A percentile compares a stretch with the other conserved stretches of the same genome.
Conservation (phyloP, 2,113 vertebrate genomes). For the Chaetorhynchus papuensis region DNA sequence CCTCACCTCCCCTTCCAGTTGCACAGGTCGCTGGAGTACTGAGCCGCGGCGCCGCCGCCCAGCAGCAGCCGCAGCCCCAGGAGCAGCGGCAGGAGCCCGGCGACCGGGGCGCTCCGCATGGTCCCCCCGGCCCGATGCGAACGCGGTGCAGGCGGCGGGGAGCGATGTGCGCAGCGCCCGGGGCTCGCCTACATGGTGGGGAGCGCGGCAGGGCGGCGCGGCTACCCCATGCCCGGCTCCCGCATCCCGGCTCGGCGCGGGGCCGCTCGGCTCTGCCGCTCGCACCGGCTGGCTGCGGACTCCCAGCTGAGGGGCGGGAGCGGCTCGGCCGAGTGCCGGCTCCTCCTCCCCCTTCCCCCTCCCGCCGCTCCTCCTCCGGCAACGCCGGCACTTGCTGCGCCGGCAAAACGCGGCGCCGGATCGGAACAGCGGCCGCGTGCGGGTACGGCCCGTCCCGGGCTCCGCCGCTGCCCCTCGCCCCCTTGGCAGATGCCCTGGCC, state of each 20-base stretch:
- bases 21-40: constrained; percentile 95
- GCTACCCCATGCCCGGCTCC: constrained; percentile 36
- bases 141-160: background rate
- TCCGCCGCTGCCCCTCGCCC: background rate
- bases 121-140: background rate
- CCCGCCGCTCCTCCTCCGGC: background rate
- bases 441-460: background rate
- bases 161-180: background rate
- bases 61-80: constrained; percentile 73
- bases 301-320: constrained; percentile 58
- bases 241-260: background rate
- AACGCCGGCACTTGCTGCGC: background rate
- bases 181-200: background rate
- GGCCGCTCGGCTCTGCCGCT: constrained; percentile 6
- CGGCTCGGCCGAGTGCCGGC: background rate
- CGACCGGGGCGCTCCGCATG: constrained; percentile 55
- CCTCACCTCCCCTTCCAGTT: constrained; percentile 96
- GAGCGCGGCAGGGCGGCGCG: background rate
- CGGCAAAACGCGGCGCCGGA: constrained; percentile 1
- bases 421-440: background rate
- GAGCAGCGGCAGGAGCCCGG: constrained; percentile 63
- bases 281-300: background rate
- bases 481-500: background rate
- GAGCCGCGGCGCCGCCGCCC: constrained; percentile 75
- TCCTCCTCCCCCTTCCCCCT: background rate